Evolutionary conservation across 2,113 vertebrate species (phyloP).

Genomic region (Spheniscus mendiculus): DNA sequence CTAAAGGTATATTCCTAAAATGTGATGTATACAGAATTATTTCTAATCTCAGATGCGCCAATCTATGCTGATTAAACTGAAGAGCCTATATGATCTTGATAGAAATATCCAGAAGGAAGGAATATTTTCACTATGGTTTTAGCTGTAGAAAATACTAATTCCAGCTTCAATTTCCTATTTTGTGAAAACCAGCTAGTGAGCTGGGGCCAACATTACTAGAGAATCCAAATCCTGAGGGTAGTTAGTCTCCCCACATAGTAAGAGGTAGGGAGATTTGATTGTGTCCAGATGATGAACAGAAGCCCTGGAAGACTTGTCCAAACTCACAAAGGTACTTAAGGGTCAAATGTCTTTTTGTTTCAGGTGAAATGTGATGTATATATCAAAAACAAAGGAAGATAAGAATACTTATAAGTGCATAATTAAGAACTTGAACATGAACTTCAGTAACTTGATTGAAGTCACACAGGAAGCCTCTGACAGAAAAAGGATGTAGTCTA

Average conservation of each 20-base stretch:
- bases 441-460: neutral
- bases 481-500: neutral
- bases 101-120: neutral
- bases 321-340: neutral
- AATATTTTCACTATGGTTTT: neutral
- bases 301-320: neutral
- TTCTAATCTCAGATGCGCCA: neutral
- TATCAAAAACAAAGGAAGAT: neutral
- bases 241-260: rapidly evolving
- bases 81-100: neutral
- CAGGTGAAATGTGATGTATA: neutral
- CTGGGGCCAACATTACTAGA: neutral
- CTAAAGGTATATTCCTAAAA: neutral
- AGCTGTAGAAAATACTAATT: neutral
- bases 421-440: neutral
- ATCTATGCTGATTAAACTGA: neutral
- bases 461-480: neutral
- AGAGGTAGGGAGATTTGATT: neutral
- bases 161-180: neutral
- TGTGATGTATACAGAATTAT: neutral
- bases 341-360: neutral
- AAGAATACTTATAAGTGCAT: neutral
- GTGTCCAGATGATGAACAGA: neutral
- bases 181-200: neutral
- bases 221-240: neutral